phyloP scores from a whole-genome alignment of 2,797 vertebrate genomes.

The Hyperoplus immaculatus region DNA sequence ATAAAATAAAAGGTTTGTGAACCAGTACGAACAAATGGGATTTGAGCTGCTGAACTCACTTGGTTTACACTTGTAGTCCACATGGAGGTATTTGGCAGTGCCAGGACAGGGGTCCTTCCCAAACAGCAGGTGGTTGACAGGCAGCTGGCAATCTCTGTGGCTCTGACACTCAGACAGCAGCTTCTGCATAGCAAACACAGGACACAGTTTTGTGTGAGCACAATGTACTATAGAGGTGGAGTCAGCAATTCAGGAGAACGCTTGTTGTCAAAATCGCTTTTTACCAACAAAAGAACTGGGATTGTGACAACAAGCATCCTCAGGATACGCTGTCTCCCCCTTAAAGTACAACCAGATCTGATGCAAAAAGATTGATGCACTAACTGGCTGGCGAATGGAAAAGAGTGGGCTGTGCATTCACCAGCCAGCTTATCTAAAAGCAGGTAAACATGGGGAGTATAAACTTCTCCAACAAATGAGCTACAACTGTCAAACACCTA shows the following conservation, averaged over 20 bases:
- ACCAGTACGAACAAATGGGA: not conserved
- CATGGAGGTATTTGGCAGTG: conserved; percentile 93
- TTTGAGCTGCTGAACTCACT: conserved; percentile 87
- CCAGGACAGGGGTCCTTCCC: conserved; percentile 96
- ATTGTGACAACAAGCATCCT: too few species aligned
- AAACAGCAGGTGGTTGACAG: conserved; percentile 95
- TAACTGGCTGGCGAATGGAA: not conserved
- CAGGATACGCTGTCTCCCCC: too few species aligned
- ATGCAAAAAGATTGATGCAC: conserved; percentile 4
- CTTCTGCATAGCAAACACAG: conserved; percentile 85
- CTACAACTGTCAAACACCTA: not conserved
- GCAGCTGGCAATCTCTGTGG: conserved; percentile 92
- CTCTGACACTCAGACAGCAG: conserved; percentile 97
- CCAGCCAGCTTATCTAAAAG: not conserved
- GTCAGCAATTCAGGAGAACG: too few species aligned
- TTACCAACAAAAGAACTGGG: too few species aligned
- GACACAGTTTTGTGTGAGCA: not conserved
- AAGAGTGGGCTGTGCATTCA: not conserved
- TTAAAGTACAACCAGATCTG: not conserved
- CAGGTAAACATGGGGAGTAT: not conserved
- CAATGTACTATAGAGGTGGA: too few species aligned
- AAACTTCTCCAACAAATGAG: conserved; percentile 10
- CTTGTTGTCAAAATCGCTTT: too few species aligned
- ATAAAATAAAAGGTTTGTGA: not conserved
- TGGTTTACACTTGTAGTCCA: conserved; percentile 98